Percentiles rank a stretch among this genome's conserved stretches.
phyloP scores from a whole-genome alignment of 2,113 vertebrate species.

The Shinisaurus crocodilurus region DNA sequence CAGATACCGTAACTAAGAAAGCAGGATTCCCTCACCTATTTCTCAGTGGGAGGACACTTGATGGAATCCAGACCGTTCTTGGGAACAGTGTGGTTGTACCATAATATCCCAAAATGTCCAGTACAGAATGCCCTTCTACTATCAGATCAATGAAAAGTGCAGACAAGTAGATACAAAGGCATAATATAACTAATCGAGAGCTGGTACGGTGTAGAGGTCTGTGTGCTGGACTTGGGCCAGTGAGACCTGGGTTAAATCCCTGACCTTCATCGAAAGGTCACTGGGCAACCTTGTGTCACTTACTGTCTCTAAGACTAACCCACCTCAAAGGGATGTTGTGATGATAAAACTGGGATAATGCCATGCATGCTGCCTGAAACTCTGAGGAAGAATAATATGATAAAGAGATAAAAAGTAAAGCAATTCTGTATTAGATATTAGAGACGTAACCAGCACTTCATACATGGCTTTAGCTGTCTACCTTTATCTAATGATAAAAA shows the following conservation, averaged over 20 bases:
- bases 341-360: background rate
- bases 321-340: background rate
- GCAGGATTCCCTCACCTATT: background rate
- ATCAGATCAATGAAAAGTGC: too few relatives aligned
- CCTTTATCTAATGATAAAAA: background rate
- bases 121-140: background rate
- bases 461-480: background rate
- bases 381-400: background rate
- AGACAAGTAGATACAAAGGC: background rate
- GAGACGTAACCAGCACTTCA: background rate
- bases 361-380: background rate
- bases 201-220: background rate
- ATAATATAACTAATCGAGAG: background rate
- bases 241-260: background rate
- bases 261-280: background rate
- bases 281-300: background rate
- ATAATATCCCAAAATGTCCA: too few relatives aligned
- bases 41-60: background rate
- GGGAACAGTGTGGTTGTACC: too few relatives aligned
- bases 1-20: background rate
- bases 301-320: background rate
- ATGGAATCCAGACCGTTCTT: too few relatives aligned
- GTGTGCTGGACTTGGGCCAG: background rate
- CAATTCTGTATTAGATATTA: background rate
- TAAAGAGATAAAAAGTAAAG: background rate